A percentile compares a stretch with the other conserved stretches of the same genome.
phyloP scores from a whole-genome alignment of 2,888 invertebrate genomes.

The Parascotia fuliginaria region DNA sequence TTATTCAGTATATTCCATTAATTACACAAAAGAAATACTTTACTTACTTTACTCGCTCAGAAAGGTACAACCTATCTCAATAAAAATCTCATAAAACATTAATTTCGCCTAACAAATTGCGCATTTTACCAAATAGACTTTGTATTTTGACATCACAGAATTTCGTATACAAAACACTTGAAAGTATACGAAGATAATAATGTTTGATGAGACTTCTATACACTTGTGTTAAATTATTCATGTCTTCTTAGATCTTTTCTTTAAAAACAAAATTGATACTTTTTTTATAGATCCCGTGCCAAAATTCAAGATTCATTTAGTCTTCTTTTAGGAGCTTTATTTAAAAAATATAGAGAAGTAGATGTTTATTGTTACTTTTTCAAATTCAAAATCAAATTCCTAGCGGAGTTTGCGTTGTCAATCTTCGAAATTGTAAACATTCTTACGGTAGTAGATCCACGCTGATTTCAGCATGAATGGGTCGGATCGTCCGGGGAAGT shows the following conservation, averaged over 20 bases:
- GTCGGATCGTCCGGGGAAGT: too few relatives aligned
- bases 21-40: constrained; percentile 6
- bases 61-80: background rate
- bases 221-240: background rate
- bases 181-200: constrained; percentile 1
- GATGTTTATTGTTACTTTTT: too few relatives aligned
- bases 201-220: constrained; percentile 1
- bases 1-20: constrained; percentile 6
- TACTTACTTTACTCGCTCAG: background rate
- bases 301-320: too few relatives aligned
- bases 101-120: constrained; percentile 9
- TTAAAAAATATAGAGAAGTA: too few relatives aligned
- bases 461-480: too few relatives aligned
- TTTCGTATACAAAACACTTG: constrained; percentile 12
- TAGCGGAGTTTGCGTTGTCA: too few relatives aligned
- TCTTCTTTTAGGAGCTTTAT: too few relatives aligned
- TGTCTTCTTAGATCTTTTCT: background rate
- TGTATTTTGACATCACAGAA: constrained; percentile 3
- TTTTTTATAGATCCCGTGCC: too few relatives aligned
- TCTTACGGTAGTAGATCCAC: too few relatives aligned
- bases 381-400: too few relatives aligned
- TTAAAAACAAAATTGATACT: background rate
- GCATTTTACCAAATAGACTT: constrained; percentile 10
- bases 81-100: constrained; percentile 6
- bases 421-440: too few relatives aligned